Evolutionary conservation across 2,888 invertebrate species (phyloP), one percentile per base, ranked within the genome.

Genomic region (Camponotus fellah): DNA sequence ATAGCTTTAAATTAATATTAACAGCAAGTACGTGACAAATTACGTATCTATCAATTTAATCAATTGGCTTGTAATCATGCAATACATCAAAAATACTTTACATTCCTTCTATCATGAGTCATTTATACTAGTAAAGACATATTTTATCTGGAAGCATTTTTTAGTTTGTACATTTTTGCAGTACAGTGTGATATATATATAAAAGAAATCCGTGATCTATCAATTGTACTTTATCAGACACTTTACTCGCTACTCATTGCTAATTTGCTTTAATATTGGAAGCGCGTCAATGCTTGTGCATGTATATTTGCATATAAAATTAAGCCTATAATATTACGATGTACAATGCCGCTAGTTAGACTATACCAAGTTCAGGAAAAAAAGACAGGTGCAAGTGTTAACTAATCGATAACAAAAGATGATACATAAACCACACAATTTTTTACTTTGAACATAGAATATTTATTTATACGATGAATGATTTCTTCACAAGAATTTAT

Each of bases 181-280:
- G 21, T 34, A 69, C n/a, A 56, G 43, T 43, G 12, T 3, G 12
- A 56, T 32, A 8, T 6, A 49, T 14, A n/a, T 34, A 32, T 37
- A 21, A 37, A 69, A 12, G 32, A 37, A 21, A 17, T 58, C 10
- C 77, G 58, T 79, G 79, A 8, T 10, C 5, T 79, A 71, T 60
- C 71, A 60, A 26, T 49, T 21, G 37, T 37, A 79, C 37, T 46
- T 71, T 46, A 79, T 79, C 79, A 10, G 12, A 37, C 65, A 76
- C 46, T 75, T 65, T 26, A 21, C 53, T 65, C 17, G 12, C 12
- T 56, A 34, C 14, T 64, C n/a, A 49, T 2, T n/a, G 17, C 12
- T 56, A 58, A 43, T 79, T 69, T 17, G 32, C 21, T 37, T 4
- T 53, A 21, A 60, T 34, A 32, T 56, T n/a, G 77, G 56, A 37